Percentiles rank a stretch among this genome's conserved stretches.
Conservation (phyloP, 2,797 vertebrate genomes). For the Ciconia nigra region DNA sequence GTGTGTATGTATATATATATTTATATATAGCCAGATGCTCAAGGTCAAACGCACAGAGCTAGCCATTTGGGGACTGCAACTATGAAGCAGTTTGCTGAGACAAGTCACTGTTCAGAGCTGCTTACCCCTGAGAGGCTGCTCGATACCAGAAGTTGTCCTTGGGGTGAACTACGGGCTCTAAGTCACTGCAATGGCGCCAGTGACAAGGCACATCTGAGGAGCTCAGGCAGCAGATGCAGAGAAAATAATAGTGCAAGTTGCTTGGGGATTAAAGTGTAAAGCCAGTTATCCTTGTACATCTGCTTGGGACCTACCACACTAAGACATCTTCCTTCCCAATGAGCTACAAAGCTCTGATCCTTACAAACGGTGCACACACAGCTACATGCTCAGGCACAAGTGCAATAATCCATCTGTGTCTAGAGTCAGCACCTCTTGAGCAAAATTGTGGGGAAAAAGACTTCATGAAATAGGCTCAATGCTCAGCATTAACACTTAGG, state of each 20-base stretch:
- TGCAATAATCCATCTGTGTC: neutral
- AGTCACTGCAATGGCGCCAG: neutral
- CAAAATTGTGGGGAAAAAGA: neutral
- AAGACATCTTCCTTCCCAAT: neutral
- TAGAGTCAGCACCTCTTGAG: rapidly evolving
- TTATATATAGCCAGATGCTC: conserved; percentile 39
- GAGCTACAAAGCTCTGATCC: neutral
- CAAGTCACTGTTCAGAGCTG: neutral
- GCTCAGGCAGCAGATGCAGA: neutral
- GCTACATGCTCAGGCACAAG: neutral
- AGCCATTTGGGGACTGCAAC: neutral
- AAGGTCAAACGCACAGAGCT: conserved; percentile 24
- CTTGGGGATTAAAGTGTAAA: neutral
- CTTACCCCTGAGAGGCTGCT: neutral
- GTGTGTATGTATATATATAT: neutral
- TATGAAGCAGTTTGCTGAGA: neutral
- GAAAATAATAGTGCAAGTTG: neutral
- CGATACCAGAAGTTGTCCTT: neutral
- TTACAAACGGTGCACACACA: neutral
- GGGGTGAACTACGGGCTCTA: neutral
- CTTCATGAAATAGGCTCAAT: neutral
- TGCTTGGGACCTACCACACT: neutral
- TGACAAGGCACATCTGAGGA: neutral
- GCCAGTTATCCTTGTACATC: neutral
- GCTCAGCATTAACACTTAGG: neutral